Evolutionary conservation across 2,113 vertebrate species (phyloP).

Genomic region (Macroglossus sobrinus): DNA sequence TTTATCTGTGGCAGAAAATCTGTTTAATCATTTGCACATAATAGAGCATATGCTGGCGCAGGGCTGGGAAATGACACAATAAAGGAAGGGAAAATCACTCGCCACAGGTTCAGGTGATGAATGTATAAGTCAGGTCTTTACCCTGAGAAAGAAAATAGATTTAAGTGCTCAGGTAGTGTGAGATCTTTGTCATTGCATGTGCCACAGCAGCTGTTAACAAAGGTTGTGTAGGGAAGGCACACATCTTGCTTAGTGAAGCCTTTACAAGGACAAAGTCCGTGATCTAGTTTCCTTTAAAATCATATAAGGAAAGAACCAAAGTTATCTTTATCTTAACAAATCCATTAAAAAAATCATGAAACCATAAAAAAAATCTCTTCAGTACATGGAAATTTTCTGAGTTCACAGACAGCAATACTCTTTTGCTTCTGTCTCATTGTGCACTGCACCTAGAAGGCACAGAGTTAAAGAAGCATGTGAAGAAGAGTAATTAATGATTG

Average conservation of each 20-base stretch:
- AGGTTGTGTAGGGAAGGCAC: neutral
- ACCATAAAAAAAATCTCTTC: constrained; percentile 28
- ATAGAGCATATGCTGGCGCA: constrained; percentile 59
- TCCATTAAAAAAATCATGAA: constrained; percentile 58
- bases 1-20: constrained; percentile 64
- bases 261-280: constrained; percentile 47
- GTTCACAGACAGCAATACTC: neutral
- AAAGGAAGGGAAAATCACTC: constrained; percentile 65
- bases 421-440: neutral
- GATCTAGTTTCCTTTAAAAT: constrained; percentile 41
- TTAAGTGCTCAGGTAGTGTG: neutral
- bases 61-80: constrained; percentile 49
- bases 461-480: neutral
- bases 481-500: neutral
- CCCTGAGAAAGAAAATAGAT: constrained; percentile 32
- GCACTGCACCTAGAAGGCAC: neutral
- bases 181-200: neutral
- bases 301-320: neutral
- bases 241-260: constrained; percentile 54
- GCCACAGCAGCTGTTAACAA: neutral
- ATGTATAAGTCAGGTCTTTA: constrained; percentile 37
- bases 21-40: constrained; percentile 69
- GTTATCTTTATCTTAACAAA: constrained; percentile 47
- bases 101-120: constrained; percentile 49
- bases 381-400: constrained; percentile 12